Evolutionary conservation across 2,113 vertebrate species (phyloP).

Genomic region (Trichomycterus rosablanca): DNA sequence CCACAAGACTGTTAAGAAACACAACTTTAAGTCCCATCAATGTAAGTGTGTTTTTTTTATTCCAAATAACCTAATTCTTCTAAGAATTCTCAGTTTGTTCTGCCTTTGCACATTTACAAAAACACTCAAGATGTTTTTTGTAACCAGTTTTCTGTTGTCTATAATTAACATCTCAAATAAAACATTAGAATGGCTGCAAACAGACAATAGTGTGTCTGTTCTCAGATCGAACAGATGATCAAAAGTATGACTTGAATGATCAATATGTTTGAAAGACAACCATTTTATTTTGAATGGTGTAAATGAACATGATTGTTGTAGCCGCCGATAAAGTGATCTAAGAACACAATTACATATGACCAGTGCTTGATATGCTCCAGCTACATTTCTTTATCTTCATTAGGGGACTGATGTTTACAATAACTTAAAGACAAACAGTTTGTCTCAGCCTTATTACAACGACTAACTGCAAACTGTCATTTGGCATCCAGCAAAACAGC

Average conservation of each 20-base stretch:
- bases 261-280: slow-evolving; percentile 38
- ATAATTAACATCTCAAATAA: slow-evolving; percentile 12
- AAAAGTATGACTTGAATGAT: slow-evolving; percentile 27
- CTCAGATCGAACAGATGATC: slow-evolving; percentile 24
- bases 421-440: slow-evolving; percentile 47
- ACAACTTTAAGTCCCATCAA: neutral
- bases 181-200: slow-evolving; percentile 15
- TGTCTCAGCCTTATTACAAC: slow-evolving; percentile 60
- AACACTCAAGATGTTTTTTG: neutral
- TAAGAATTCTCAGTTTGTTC: neutral
- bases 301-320: slow-evolving; percentile 37
- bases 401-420: slow-evolving; percentile 40
- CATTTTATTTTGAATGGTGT: slow-evolving; percentile 26
- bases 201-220: slow-evolving; percentile 5
- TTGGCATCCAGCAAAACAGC: slow-evolving; percentile 72
- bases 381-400: slow-evolving; percentile 47
- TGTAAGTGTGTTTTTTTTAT: neutral
- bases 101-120: neutral
- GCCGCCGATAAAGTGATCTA: slow-evolving; percentile 41
- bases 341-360: slow-evolving; percentile 18
- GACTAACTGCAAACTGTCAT: slow-evolving; percentile 74
- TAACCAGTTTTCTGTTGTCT: neutral
- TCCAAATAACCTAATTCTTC: neutral
- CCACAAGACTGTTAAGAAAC: slow-evolving; percentile 7
- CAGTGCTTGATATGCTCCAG: slow-evolving; percentile 36